Percentiles rank a stretch among this genome's conserved stretches.
phyloP scores from a whole-genome alignment of 2,888 invertebrate genomes.

The Stegophylla sp. region DNA sequence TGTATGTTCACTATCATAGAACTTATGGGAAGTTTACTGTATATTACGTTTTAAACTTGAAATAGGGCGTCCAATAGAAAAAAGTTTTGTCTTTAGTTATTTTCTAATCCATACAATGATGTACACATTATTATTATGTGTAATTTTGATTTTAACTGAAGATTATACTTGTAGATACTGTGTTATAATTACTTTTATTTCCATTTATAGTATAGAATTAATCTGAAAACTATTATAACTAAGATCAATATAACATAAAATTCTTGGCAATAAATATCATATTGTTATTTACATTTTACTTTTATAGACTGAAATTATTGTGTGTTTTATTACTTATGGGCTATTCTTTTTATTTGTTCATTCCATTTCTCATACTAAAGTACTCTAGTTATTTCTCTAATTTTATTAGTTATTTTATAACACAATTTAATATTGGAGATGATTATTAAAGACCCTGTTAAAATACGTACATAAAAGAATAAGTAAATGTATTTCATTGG shows the following conservation, averaged over 20 bases:
- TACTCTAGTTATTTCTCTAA: constrained; percentile 1
- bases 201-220: not conserved
- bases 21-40: no score
- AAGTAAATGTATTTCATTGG: not conserved
- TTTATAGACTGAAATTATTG: not conserved
- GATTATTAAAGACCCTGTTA: not conserved
- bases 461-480: not conserved
- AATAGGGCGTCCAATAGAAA: no score
- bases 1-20: no score
- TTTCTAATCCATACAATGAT: no score
- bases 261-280: constrained; percentile 20
- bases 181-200: not conserved
- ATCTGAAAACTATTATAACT: not conserved
- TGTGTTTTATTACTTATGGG: not conserved
- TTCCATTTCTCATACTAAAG: constrained; percentile 9
- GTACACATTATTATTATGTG: no score
- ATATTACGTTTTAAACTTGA: no score
- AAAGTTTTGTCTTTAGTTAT: no score
- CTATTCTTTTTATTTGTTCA: constrained; percentile 1
- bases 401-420: constrained; percentile 35
- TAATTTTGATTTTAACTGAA: no score
- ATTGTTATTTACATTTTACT: constrained; percentile 9
- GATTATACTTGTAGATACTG: not conserved
- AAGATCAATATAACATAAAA: not conserved
- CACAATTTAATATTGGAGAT: constrained; percentile 2